Evolutionary conservation across 2,797 vertebrate species (phyloP).

Genomic region (Cephalopachus bancanus): DNA sequence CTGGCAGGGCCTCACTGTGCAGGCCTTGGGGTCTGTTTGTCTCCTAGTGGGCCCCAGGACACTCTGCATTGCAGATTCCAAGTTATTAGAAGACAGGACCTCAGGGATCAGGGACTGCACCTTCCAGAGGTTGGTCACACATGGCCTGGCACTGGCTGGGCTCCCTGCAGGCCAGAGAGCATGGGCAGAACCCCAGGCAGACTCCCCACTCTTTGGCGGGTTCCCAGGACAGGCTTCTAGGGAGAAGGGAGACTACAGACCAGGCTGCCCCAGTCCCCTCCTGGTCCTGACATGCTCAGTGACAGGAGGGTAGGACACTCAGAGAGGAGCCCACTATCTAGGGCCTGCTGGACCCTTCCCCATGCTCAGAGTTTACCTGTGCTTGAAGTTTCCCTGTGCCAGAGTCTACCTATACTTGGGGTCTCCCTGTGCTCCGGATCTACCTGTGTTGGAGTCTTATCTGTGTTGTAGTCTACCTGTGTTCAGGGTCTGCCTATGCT

Average conservation of each 20-base stretch:
- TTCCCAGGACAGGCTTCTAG: neutral
- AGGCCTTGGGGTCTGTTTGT: neutral
- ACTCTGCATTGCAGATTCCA: neutral
- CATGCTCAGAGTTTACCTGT: neutral
- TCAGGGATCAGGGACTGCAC: neutral
- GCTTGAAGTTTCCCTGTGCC: too few species aligned
- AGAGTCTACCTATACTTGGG: too few species aligned
- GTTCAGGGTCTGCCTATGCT: too few species aligned
- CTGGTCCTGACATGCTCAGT: neutral
- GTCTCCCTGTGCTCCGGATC: too few species aligned
- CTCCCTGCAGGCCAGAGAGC: neutral
- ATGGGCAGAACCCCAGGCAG: neutral
- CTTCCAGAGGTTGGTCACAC: too few species aligned
- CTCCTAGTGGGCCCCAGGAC: too few species aligned
- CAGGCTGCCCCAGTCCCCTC: neutral
- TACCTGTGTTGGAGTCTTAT: too few species aligned
- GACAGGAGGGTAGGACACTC: neutral
- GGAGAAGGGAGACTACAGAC: neutral
- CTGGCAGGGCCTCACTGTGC: too few species aligned
- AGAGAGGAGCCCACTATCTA: neutral
- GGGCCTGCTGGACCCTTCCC: neutral
- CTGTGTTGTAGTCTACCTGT: too few species aligned
- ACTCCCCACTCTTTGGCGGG: neutral
- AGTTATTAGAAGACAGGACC: neutral
- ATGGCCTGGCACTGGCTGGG: neutral